Evolutionary conservation across 2,113 vertebrate genomes (phyloP).

Genomic region (Acrocephalus arundinaceus): DNA sequence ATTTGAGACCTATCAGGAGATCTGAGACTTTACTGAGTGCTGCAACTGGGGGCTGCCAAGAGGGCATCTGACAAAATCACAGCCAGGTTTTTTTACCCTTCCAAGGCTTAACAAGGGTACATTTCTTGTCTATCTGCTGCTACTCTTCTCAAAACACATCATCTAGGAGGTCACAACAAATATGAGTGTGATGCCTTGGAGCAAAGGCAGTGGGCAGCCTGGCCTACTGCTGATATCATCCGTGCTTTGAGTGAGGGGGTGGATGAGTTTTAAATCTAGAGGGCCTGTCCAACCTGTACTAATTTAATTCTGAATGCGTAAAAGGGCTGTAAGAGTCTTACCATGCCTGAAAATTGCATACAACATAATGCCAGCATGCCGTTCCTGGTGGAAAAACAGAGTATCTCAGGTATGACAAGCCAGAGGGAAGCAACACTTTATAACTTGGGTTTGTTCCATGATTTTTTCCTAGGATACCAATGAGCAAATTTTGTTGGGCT

Average conservation of each 20-base stretch:
- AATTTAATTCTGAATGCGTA: neutral
- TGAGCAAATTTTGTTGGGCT: neutral
- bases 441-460: neutral
- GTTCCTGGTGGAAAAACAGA: neutral
- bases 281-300: neutral
- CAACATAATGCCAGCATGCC: neutral
- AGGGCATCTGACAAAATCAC: neutral
- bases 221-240: neutral
- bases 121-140: neutral
- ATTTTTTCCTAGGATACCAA: neutral
- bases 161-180: neutral
- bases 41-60: neutral
- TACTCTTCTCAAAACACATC: neutral
- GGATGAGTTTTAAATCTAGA: neutral
- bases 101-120: neutral
- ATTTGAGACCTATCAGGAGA: neutral
- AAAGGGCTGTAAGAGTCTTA: neutral
- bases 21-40: neutral
- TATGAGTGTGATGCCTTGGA: accelerated
- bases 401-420: neutral
- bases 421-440: neutral
- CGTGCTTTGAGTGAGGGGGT: accelerated
- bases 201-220: neutral
- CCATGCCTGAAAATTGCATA: neutral
- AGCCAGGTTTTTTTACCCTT: neutral